Percentiles rank a stretch among this genome's conserved stretches.
Conservation (phyloP, 1,140 invertebrate species). For the Drosophila varians region DNA sequence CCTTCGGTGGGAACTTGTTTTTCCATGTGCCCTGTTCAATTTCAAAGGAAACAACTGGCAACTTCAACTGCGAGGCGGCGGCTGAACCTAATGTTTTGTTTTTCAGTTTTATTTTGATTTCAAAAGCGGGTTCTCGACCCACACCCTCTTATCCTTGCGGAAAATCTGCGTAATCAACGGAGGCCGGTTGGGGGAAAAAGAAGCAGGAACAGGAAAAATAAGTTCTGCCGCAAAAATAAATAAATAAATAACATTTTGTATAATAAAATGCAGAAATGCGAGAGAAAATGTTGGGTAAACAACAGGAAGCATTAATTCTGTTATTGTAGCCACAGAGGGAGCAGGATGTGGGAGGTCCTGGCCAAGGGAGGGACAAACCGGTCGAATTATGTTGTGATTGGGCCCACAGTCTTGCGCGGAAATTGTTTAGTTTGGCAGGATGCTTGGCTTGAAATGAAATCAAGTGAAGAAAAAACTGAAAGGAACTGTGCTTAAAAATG, state of each 20-base stretch:
- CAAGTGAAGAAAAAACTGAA: too few relatives aligned
- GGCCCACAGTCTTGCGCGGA: constrained; percentile 19
- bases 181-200: background rate
- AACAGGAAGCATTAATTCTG: constrained; percentile 59
- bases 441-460: constrained; percentile 1
- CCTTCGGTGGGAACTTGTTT: constrained; percentile 13
- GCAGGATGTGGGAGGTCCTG: background rate
- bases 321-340: constrained; percentile 18
- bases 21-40: constrained; percentile 31
- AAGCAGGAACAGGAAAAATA: constrained; percentile 40
- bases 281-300: constrained; percentile 34
- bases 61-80: constrained; percentile 46
- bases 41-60: constrained; percentile 46
- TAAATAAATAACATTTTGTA: constrained; percentile 66
- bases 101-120: constrained; percentile 52
- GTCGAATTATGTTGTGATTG: constrained; percentile 57
- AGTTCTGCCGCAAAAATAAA: constrained; percentile 70
- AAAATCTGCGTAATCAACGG: constrained; percentile 56
- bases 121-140: constrained; percentile 13
- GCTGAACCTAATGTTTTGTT: constrained; percentile 68
- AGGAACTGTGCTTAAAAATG: too few relatives aligned
- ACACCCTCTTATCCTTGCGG: background rate
- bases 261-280: constrained; percentile 44
- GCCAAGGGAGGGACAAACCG: background rate
- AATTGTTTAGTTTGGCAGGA: constrained; percentile 22